Conservation (phyloP, 2,797 vertebrate species). For the Poecilia gillii region DNA sequence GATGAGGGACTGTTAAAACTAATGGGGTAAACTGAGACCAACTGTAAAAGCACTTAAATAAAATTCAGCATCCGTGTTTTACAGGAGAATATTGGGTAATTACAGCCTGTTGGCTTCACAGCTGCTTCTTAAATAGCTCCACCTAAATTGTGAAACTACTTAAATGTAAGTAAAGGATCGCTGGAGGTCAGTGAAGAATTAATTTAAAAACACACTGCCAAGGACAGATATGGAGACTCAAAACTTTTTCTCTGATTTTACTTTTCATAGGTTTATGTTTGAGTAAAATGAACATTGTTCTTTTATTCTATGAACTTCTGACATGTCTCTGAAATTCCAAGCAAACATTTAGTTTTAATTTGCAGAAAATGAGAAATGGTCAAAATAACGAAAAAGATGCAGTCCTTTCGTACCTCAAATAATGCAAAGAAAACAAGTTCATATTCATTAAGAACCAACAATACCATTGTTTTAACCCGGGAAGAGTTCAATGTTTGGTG, state of each 20-base stretch:
- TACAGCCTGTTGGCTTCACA: neutral
- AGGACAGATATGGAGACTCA: neutral
- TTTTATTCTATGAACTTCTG: no score
- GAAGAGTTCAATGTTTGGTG: no score
- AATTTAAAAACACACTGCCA: neutral
- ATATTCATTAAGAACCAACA: no score
- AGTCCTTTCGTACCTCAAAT: no score
- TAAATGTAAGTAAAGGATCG: neutral
- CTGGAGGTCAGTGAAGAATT: neutral
- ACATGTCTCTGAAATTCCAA: no score
- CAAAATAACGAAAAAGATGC: no score
- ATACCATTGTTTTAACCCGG: no score
- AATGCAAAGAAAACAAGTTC: no score
- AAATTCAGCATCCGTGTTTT: conserved; percentile 11
- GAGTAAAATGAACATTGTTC: no score
- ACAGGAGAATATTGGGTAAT: conserved; percentile 1
- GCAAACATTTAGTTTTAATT: no score
- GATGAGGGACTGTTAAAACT: neutral
- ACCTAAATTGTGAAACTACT: neutral
- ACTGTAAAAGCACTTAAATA: conserved; percentile 7
- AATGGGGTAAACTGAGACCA: neutral
- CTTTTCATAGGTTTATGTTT: no score
- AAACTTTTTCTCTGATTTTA: neutral
- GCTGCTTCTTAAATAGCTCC: neutral
- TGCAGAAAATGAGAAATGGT: no score